Evolutionary conservation across 1,140 invertebrate species (phyloP).

Genomic region (Atta colombica): DNA sequence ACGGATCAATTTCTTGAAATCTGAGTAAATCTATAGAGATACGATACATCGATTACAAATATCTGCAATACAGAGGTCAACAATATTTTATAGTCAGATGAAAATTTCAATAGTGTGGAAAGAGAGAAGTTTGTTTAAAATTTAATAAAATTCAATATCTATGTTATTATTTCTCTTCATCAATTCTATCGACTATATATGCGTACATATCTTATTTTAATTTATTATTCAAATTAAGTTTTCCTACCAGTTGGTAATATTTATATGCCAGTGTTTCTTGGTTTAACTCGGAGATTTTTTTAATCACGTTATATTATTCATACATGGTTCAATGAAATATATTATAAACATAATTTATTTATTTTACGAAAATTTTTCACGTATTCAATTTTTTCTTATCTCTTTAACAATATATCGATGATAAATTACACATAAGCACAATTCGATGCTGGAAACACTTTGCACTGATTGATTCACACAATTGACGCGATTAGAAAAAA

Average conservation of each 20-base stretch:
- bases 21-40: constrained; percentile 30
- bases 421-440: constrained; percentile 20
- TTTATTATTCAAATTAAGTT: constrained; percentile 33
- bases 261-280: neutral
- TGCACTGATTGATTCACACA: constrained; percentile 11
- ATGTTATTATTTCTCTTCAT: constrained; percentile 28
- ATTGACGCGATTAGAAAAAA: neutral
- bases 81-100: constrained; percentile 30
- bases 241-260: neutral
- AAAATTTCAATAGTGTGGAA: neutral
- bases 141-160: constrained; percentile 37
- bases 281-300: neutral
- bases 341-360: neutral
- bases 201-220: neutral
- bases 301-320: neutral
- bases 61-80: constrained; percentile 1
- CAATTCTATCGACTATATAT: neutral
- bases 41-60: constrained; percentile 48
- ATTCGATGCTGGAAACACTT: neutral
- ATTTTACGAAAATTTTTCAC: neutral
- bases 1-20: constrained; percentile 63
- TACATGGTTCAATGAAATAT: neutral
- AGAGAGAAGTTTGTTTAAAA: neutral
- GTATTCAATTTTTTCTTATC: neutral
- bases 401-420: neutral